Conservation (phyloP, 2,113 vertebrate species). For the Furnarius figulus region DNA sequence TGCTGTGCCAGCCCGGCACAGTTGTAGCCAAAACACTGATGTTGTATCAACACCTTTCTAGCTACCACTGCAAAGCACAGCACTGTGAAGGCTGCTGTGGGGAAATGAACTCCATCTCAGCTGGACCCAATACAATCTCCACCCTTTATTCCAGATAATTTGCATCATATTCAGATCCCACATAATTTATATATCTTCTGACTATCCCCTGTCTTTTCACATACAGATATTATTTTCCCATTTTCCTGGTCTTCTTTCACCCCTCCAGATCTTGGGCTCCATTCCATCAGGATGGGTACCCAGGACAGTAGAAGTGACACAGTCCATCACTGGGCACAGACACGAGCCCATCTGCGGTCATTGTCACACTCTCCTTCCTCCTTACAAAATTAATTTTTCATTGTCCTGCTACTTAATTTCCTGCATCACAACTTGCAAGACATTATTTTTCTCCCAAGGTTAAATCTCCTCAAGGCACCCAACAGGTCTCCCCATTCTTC, state of each 20-base stretch:
- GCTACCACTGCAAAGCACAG: background rate
- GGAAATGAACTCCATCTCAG: background rate
- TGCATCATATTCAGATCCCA: background rate
- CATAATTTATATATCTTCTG: background rate
- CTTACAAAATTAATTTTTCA: background rate
- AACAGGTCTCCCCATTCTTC: too few relatives aligned
- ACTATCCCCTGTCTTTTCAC: background rate
- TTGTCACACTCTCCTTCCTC: background rate
- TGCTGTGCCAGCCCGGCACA: background rate
- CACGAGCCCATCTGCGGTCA: background rate
- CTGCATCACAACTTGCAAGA: background rate
- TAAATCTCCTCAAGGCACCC: too few relatives aligned
- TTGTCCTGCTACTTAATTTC: background rate
- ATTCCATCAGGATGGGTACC: background rate
- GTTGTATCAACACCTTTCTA: background rate
- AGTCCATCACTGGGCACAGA: background rate
- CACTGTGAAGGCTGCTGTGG: background rate
- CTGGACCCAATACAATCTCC: background rate
- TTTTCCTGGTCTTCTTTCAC: background rate
- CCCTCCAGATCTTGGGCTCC: background rate
- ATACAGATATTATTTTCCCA: background rate
- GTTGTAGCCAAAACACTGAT: background rate
- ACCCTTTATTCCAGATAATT: background rate
- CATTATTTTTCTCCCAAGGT: too few relatives aligned
- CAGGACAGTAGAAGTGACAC: background rate